These are phyloP conservation scores for Alectoris magna DNA, from an alignment of 2,797 vertebrate genomes.

Conservation along the genomic window DNA sequence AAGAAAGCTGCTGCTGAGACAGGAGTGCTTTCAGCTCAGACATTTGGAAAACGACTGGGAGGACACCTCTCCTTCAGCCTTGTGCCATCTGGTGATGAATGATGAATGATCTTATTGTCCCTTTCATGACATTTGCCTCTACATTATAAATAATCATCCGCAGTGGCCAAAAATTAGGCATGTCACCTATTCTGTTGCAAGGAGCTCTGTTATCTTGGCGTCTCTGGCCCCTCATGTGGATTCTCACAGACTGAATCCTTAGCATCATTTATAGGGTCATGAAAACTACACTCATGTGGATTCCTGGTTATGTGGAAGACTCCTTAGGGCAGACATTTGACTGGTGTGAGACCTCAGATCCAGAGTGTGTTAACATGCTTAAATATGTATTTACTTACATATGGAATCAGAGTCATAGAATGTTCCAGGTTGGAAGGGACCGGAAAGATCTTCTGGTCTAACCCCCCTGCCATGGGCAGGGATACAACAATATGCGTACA, in stretches of 20 bases:
- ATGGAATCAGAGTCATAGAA: background rate
- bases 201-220: background rate
- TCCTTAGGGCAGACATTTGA: background rate
- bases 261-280: background rate
- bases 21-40: background rate
- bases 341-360: background rate
- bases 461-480: background rate
- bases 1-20: background rate
- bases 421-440: background rate
- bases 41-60: background rate
- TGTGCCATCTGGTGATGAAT: background rate
- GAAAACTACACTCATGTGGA: background rate
- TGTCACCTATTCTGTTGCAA: background rate
- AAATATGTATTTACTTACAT: background rate
- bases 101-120: background rate
- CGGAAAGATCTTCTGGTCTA: background rate
- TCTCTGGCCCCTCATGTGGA: background rate
- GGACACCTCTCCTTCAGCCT: background rate
- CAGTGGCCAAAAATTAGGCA: background rate
- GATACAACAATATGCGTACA: background rate
- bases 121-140: background rate
- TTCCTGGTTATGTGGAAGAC: background rate
- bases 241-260: background rate
- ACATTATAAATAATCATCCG: background rate
- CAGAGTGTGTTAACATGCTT: background rate